Base-by-base conservation (phyloP, 2,888 invertebrate species). In the Mellilla xanthometata region DNA sequence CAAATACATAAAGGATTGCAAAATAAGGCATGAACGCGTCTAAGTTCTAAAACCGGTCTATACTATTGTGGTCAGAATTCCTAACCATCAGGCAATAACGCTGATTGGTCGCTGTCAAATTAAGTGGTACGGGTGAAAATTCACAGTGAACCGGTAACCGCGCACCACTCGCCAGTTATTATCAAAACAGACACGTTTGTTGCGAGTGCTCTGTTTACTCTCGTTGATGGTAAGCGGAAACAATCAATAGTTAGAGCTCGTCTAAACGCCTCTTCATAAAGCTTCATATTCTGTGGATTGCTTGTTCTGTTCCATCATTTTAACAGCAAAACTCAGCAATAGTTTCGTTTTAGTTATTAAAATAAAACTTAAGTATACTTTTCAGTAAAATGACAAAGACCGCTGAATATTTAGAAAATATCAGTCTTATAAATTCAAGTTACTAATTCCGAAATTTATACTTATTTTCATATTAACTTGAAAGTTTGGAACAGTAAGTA, bases 161-260 rank as follows among this genome's bases (percentile, higher is more conserved):
- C 34, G 15, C 28, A 10, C 35, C 13, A 5, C 2, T 8, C 7
- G 8, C 2, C 13, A 29, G 6, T 38, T 38, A 43, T 48, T 49
- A 40, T 42, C 39, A 54, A 54, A 54, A 46, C 51, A 44, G 44
- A 26, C 49, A 45, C 49, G 47, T 52, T 28, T 28, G 39, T 19
- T 26, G 39, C 29, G 19, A 22, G 9, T 27, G 39, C 33, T 39
- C 39, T 30, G 45, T 31, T 31, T 33, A 39, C 44, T 48, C 50
- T 45, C n/a, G 39, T 47, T 52, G 50, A 52, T 45, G 31, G 43
- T 43, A 49, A 48, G 52, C 35, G 22, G 38, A 23, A 43, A 39
- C 42, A 43, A 54, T 52, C 54, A 47, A 52, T 57, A 52, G 49
- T 49, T 46, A 39, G 43, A 48, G 19, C 40, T 54, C 39, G 50